Base-by-base conservation (phyloP, 2,113 vertebrate species). In the Gulo gulo region DNA sequence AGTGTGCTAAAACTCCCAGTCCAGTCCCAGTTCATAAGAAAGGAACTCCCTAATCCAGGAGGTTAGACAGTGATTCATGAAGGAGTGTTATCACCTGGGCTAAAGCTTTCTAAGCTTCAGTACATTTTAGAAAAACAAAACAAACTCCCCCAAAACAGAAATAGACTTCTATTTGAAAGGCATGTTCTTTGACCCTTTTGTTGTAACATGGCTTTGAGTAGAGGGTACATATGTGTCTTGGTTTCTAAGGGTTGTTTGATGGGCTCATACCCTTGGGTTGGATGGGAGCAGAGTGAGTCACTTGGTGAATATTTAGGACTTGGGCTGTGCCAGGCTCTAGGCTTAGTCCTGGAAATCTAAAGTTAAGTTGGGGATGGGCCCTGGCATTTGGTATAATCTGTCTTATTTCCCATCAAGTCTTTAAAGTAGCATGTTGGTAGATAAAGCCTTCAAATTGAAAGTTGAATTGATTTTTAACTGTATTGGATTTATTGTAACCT, bases 111-210 rank as follows among this genome's bases (percentile, higher is more conserved):
- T 91, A 36, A 57, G 34, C 81, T 92, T 85, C 34, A 59, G 0
- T 88, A 61, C 29, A 24, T 93, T 95, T 69, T 91, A 88, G 82
- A 79, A 52, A 83, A 90, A 88, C 59, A 61, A 84, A 47, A 34
- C 65, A 69, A 20, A 42, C 7, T 6, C 24, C 59, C 23, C 9
- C 2, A 29, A 24, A 69, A 36, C 15, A 36, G 26, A 82, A 84
- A 47, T 36, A 26, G 52, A 45, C 31, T 84, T 95, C 47, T 88
- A 4, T 87, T 65, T 92, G 73, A 93, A 87, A 65, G 52, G 47
- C 31, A 24, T 34, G 29, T 67, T 67, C 63, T 67, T 67, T 34
- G 61, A 57, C 12, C 18, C 7, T 91, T 84, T 79, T 52, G 34
- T 67, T 31, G 2, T 81, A 86, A 55, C 4, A 8, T 74, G 55